Conservation (phyloP, 53 echinoderm and acorn worm species). For the Astropecten irregularis region DNA sequence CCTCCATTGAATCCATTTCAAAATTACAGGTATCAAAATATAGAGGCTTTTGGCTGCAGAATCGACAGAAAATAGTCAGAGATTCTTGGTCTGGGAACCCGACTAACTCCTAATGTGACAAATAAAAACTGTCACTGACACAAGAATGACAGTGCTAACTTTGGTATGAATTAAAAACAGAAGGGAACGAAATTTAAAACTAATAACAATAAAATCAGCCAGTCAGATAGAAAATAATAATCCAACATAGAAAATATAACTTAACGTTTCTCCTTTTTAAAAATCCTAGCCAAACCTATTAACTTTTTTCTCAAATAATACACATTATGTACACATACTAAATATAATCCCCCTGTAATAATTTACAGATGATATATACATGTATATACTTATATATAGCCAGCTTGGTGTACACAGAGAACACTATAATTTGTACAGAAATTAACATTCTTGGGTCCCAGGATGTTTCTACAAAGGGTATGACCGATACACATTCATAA, state of each 20-base stretch:
- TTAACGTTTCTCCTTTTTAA: background rate
- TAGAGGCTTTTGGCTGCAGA: too few relatives aligned
- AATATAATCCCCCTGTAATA: background rate
- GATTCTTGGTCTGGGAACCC: too few relatives aligned
- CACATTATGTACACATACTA: background rate
- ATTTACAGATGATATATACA: background rate
- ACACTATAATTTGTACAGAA: background rate
- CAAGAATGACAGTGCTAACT: too few relatives aligned
- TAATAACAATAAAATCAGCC: background rate
- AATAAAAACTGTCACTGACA: too few relatives aligned
- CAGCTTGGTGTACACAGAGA: background rate
- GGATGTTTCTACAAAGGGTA: too few relatives aligned
- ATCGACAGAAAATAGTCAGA: too few relatives aligned
- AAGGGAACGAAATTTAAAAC: background rate
- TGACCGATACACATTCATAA: too few relatives aligned
- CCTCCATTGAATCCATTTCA: too few relatives aligned
- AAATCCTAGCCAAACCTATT: background rate
- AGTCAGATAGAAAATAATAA: background rate
- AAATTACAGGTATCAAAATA: too few relatives aligned
- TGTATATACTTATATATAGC: background rate
- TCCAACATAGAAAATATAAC: slow-evolving; percentile 50
- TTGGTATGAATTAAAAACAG: slow-evolving; percentile 16
- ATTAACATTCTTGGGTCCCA: too few relatives aligned
- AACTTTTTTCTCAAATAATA: background rate
- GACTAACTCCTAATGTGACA: too few relatives aligned